Evolutionary conservation across 2,797 vertebrate genomes (phyloP).

Genomic region (Mycteria americana): DNA sequence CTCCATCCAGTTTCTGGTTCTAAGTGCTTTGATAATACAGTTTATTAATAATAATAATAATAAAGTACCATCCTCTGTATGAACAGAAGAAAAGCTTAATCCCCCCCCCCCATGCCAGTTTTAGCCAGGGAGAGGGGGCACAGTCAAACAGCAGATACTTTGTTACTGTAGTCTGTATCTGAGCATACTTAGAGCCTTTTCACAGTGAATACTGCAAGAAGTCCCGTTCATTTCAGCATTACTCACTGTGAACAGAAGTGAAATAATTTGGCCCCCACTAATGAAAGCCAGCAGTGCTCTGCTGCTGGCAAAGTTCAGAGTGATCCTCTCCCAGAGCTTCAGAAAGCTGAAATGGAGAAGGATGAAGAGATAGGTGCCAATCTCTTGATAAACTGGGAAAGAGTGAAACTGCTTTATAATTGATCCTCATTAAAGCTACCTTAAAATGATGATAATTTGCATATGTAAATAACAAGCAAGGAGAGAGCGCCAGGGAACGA

Average conservation of each 20-base stretch:
- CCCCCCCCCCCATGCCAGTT: background rate
- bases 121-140: background rate
- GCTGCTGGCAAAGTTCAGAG: background rate
- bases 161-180: slow-evolving; percentile 19
- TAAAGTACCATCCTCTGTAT: background rate
- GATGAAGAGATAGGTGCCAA: background rate
- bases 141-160: slow-evolving; percentile 37
- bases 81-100: background rate
- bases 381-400: background rate
- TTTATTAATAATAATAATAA: background rate
- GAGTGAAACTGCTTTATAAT: background rate
- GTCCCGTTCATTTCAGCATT: slow-evolving; percentile 42
- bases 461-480: background rate
- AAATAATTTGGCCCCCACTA: slow-evolving; percentile 31
- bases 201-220: slow-evolving; percentile 31
- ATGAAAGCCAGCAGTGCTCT: slow-evolving; percentile 21
- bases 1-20: background rate
- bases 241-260: slow-evolving; percentile 52
- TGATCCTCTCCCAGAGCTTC: slow-evolving; percentile 17
- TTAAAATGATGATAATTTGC: background rate
- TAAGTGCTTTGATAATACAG: background rate
- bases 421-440: background rate
- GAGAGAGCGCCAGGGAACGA: background rate
- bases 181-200: slow-evolving; percentile 17
- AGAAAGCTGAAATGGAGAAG: background rate